A percentile compares a stretch with the other conserved stretches of the same genome.
Evolutionary conservation across 1,140 invertebrate species (phyloP).

Genomic region (Drosophila insularis): DNA sequence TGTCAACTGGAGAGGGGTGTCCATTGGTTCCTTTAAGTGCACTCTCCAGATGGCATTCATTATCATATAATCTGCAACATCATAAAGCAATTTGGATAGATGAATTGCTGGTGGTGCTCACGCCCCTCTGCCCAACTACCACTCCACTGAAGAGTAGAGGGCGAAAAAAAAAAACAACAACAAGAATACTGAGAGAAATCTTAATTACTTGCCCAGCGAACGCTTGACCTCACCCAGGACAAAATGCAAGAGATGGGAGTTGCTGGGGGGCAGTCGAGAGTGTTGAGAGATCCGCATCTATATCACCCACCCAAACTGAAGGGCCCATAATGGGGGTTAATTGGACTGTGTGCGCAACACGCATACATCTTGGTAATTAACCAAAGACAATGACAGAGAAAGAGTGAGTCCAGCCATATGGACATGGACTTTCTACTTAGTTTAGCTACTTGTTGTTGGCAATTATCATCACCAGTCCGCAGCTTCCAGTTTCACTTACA

Average conservation of each 20-base stretch:
- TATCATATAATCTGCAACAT: conserved; percentile 82
- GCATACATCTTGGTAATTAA: conserved; percentile 82
- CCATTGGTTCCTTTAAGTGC: conserved; percentile 45
- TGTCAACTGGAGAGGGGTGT: conserved; percentile 67
- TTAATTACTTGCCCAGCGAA: conserved; percentile 74
- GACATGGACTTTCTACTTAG: conserved; percentile 43
- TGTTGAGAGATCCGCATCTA: conserved; percentile 19
- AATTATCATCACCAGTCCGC: conserved; percentile 3
- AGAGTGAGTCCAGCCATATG: conserved; percentile 50
- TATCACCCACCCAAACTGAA: conserved; percentile 48
- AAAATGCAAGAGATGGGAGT: conserved; percentile 40
- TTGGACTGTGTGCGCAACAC: conserved; percentile 82
- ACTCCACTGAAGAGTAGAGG: conserved; percentile 58
- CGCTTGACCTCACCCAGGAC: conserved; percentile 76
- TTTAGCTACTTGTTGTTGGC: conserved; percentile 6
- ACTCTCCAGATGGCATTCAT: conserved; percentile 79
- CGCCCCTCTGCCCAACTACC: conserved; percentile 14
- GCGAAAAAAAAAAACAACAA: background rate
- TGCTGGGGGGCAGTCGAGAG: conserved; percentile 7
- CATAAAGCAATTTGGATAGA: conserved; percentile 76
- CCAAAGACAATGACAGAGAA: conserved; percentile 49
- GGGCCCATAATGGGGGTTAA: conserved; percentile 81
- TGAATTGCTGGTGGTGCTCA: conserved; percentile 3
- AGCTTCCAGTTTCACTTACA: background rate
- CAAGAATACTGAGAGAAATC: conserved; percentile 44